These are phyloP conservation scores for Paramormyrops hopkinsi DNA, from an alignment of 2,797 vertebrate genomes.

Conservation along the genomic window DNA sequence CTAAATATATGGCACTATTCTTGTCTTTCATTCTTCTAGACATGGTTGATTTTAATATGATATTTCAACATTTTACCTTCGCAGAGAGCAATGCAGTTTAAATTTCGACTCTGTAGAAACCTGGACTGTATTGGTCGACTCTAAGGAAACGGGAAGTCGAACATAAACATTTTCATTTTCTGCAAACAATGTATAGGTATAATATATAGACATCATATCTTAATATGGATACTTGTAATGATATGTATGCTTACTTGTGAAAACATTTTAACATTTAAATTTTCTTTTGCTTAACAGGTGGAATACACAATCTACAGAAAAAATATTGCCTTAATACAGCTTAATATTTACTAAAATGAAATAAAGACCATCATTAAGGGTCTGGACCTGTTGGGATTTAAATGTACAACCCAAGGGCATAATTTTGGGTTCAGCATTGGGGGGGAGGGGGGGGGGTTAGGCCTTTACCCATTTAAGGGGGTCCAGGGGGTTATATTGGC, in stretches of 20 bases:
- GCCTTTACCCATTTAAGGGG: neutral
- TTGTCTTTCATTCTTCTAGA: neutral
- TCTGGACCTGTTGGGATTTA: neutral
- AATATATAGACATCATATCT: neutral
- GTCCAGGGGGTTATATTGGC: neutral
- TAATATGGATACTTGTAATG: neutral
- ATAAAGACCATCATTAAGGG: neutral
- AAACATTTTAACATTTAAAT: neutral
- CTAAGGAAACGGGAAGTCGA: slow-evolving; percentile 52
- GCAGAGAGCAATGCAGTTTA: slow-evolving; percentile 97
- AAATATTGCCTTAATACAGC: neutral
- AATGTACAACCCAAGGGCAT: neutral
- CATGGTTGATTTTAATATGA: neutral
- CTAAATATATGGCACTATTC: neutral
- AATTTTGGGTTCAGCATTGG: neutral
- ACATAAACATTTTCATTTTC: neutral
- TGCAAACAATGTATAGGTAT: neutral
- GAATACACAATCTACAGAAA: neutral
- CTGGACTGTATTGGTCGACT: slow-evolving; percentile 94
- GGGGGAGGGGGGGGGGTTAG: no score
- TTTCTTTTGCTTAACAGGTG: neutral
- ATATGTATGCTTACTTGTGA: neutral
- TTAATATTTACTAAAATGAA: neutral
- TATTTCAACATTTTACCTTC: slow-evolving; percentile 74
- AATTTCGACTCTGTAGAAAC: slow-evolving; percentile 96